Evolutionary conservation across 2,797 vertebrate species (phyloP).

Genomic region (Urocyon cinereoargenteus): DNA sequence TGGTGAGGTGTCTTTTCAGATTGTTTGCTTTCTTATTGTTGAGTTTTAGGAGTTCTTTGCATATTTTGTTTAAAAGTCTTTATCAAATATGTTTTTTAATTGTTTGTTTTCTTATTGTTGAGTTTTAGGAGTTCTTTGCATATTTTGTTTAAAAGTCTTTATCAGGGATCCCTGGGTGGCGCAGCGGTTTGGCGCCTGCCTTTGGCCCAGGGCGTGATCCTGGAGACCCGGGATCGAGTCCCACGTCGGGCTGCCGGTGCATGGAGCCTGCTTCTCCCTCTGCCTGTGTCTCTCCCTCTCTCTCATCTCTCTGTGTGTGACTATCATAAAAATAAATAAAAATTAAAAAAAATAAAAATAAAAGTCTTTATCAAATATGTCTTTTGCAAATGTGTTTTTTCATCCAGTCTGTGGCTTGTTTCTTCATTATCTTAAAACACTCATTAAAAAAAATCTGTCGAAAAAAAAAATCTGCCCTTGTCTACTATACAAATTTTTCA

Average conservation of each 20-base stretch:
- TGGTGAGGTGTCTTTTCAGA: neutral
- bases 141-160: neutral
- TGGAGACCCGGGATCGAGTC: no score
- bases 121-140: no score
- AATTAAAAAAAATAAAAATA: no score
- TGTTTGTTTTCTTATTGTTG: no score
- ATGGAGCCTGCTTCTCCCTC: no score
- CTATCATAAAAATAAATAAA: no score
- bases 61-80: neutral
- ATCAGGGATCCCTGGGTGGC: no score
- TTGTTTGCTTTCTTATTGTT: neutral
- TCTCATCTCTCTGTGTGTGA: no score
- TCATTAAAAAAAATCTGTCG: neutral
- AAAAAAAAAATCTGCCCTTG: neutral
- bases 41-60: neutral
- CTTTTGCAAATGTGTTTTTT: neutral
- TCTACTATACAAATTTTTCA: neutral
- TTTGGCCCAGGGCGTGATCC: no score
- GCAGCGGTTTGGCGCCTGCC: no score
- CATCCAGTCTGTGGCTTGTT: neutral
- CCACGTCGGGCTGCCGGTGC: no score
- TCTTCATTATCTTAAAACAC: neutral
- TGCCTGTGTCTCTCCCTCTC: no score
- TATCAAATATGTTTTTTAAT: neutral
- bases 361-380: neutral